Percentiles rank a stretch among this genome's conserved stretches.
Evolutionary conservation across 2,797 vertebrate genomes (phyloP).

Genomic region (Malurus splendens): DNA sequence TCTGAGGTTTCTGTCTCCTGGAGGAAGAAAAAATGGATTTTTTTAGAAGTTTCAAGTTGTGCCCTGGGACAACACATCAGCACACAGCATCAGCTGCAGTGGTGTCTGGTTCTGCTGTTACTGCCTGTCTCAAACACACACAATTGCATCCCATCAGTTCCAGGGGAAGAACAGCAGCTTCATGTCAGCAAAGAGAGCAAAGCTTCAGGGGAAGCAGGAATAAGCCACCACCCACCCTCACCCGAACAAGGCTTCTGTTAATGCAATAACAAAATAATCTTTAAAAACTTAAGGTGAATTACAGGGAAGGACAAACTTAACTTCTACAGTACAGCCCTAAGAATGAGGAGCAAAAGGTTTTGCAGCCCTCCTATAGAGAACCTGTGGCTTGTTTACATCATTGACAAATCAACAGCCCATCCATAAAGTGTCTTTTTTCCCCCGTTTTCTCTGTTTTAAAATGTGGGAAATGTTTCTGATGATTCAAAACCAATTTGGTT

Average conservation of each 20-base stretch:
- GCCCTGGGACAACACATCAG: no score
- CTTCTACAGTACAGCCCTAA: accelerated
- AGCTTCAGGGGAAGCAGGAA: neutral
- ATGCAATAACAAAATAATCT: neutral
- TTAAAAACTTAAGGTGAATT: neutral
- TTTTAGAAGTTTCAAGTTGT: neutral
- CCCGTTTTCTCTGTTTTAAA: neutral
- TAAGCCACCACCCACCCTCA: neutral
- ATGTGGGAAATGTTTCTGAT: accelerated
- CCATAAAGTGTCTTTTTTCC: accelerated
- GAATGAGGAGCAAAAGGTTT: no score
- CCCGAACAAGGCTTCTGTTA: neutral
- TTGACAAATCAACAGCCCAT: neutral
- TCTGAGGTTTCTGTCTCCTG: slow-evolving; percentile 87
- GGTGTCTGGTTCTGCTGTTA: accelerated
- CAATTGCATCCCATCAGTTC: accelerated
- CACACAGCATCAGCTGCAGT: accelerated
- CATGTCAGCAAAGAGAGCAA: neutral
- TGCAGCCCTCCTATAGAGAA: neutral
- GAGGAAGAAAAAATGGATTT: neutral
- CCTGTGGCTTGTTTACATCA: neutral
- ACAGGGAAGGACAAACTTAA: neutral
- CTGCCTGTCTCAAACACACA: accelerated
- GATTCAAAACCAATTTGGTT: neutral
- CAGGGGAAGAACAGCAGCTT: neutral